Evolutionary conservation across 2,888 invertebrate species (phyloP).

Genomic region (Linnaemya tessellans): DNA sequence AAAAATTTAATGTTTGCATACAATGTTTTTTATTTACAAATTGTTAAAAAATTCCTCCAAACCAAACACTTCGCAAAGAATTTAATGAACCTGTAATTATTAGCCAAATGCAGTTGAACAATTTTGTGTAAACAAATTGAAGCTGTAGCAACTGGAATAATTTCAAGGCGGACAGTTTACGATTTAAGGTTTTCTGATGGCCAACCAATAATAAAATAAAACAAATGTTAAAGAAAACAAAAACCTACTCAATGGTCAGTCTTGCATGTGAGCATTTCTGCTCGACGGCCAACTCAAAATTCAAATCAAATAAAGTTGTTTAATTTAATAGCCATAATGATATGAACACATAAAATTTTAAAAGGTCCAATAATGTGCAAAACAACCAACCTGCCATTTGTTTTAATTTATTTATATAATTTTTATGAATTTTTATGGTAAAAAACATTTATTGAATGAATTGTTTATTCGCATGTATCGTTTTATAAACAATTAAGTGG

Average conservation of each 20-base stretch:
- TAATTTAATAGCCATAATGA: conserved; percentile 37
- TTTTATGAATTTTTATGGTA: conserved; percentile 25
- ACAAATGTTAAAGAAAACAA: background rate
- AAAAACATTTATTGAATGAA: conserved; percentile 32
- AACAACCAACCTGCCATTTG: conserved; percentile 15
- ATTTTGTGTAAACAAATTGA: conserved; percentile 33
- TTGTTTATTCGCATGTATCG: conserved; percentile 35
- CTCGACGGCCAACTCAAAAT: conserved; percentile 1
- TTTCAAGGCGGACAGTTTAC: conserved; percentile 48
- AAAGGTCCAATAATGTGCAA: conserved; percentile 45
- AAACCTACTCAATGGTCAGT: conserved; percentile 10
- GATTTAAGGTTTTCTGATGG: conserved; percentile 14
- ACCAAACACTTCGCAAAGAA: conserved; percentile 4
- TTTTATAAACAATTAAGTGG: conserved; percentile 50
- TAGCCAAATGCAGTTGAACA: conserved; percentile 14
- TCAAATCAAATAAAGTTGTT: conserved; percentile 48
- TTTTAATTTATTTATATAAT: conserved; percentile 9
- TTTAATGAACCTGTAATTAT: conserved; percentile 25
- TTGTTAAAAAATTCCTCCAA: background rate
- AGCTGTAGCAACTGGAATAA: conserved; percentile 17
- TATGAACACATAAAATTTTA: conserved; percentile 11
- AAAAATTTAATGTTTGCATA: background rate
- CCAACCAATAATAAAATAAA: conserved; percentile 2
- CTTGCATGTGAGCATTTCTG: background rate
- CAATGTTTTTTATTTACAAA: background rate